Evolutionary conservation across 23 tunicate species (phyloP).

Genomic region (Styela clava): DNA sequence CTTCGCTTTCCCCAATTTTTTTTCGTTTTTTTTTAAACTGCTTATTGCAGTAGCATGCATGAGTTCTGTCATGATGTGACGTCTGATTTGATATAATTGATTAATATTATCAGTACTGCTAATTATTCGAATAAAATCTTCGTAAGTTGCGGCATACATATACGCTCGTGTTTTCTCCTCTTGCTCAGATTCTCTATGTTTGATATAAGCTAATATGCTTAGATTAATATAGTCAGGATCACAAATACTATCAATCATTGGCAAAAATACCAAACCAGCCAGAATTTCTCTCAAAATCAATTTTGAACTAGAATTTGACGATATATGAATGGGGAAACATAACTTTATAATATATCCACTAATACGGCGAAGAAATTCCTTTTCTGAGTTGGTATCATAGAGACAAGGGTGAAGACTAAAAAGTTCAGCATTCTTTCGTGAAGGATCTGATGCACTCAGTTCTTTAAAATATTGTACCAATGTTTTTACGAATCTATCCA

Average conservation of each 20-base stretch:
- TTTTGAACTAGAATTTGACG: conserved; percentile 59
- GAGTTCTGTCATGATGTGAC: conserved; percentile 73
- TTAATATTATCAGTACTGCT: conserved; percentile 57
- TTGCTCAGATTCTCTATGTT: conserved; percentile 34
- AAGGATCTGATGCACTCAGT: conserved; percentile 36
- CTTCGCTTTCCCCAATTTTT: conserved; percentile 75
- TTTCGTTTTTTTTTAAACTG: conserved; percentile 63
- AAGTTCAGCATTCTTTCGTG: neutral
- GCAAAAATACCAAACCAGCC: conserved; percentile 63
- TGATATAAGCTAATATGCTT: conserved; percentile 50
- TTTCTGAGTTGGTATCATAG: conserved; percentile 52
- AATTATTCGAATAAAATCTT: conserved; percentile 84
- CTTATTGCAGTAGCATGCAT: conserved; percentile 92
- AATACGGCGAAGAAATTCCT: conserved; percentile 49
- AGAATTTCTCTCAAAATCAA: conserved; percentile 75
- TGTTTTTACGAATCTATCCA: conserved; percentile 59
- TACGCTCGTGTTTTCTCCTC: conserved; percentile 73
- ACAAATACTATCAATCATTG: conserved; percentile 59
- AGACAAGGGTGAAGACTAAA: conserved; percentile 79
- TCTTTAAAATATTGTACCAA: conserved; percentile 45
- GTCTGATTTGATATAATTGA: conserved; percentile 55
- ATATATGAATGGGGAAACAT: conserved; percentile 53
- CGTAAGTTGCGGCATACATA: conserved; percentile 89
- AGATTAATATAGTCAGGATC: conserved; percentile 87
- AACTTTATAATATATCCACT: conserved; percentile 76